Evolutionary conservation across 2,797 vertebrate genomes (phyloP).

Genomic region (Neopelma chrysocephalum): DNA sequence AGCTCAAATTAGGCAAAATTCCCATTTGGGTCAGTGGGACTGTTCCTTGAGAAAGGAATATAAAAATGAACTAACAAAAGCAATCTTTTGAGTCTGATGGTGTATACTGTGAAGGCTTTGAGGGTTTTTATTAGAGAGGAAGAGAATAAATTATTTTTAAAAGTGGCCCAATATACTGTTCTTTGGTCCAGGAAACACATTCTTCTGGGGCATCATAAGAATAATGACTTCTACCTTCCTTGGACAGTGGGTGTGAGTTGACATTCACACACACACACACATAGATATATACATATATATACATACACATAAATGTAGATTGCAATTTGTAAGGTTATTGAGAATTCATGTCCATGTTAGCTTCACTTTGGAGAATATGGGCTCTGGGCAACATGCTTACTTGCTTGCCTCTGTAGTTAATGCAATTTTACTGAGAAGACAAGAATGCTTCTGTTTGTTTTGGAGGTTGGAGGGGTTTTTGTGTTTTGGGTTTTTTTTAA

Average conservation of each 20-base stretch:
- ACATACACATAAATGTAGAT: neutral
- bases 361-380: neutral
- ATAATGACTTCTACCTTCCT: neutral
- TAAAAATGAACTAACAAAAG: neutral
- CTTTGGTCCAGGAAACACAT: neutral
- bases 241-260: neutral
- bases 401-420: neutral
- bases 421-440: neutral
- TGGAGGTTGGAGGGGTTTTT: fast-evolving
- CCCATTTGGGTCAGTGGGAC: neutral
- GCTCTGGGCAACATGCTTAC: neutral
- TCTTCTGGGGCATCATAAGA: neutral
- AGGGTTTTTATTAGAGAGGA: neutral
- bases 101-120: neutral
- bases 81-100: fast-evolving
- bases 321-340: neutral
- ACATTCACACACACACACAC: neutral
- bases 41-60: neutral
- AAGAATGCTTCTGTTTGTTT: neutral
- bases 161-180: neutral
- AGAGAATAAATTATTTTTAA: neutral
- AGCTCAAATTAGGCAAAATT: neutral
- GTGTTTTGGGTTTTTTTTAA: neutral
- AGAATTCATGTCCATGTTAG: neutral
- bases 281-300: neutral